These are phyloP conservation scores for Chlorodrepanis virens DNA, from an alignment of 2,113 vertebrate species.

Conservation along the genomic window DNA sequence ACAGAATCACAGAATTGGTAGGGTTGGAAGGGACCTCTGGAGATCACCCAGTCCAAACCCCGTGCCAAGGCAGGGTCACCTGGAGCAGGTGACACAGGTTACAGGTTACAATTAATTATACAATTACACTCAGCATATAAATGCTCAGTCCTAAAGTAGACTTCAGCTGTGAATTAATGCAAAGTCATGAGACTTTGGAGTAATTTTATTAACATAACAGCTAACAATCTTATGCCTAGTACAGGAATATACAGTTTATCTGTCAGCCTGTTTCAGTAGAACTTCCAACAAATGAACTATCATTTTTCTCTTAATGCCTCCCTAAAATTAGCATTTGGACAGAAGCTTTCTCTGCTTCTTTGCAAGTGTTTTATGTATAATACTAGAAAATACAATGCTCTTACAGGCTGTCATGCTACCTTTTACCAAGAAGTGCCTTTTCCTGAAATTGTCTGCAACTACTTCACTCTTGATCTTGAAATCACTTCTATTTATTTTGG, in stretches of 20 bases:
- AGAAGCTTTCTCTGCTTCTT: neutral
- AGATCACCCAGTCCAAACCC: neutral
- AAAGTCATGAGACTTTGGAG: neutral
- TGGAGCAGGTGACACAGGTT: neutral
- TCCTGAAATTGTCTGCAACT: slow-evolving; percentile 24
- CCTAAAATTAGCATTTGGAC: neutral
- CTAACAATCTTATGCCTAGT: neutral
- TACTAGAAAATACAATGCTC: neutral
- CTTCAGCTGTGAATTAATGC: neutral
- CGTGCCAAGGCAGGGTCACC: neutral
- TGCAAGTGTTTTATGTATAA: neutral
- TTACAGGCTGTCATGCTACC: neutral
- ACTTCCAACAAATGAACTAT: neutral
- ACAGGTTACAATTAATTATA: neutral
- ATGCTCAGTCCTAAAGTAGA: neutral
- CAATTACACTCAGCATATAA: neutral
- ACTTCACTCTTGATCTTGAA: neutral
- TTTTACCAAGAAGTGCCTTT: slow-evolving; percentile 3
- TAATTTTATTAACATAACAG: neutral
- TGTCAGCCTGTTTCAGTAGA: neutral
- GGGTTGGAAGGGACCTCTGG: neutral
- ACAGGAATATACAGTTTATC: neutral
- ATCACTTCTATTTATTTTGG: slow-evolving; percentile 9
- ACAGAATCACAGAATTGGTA: neutral
- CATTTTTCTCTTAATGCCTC: neutral